These are phyloP conservation scores for Apis laboriosa DNA, from an alignment of 1,140 invertebrate genomes.

Conservation along the genomic window DNA sequence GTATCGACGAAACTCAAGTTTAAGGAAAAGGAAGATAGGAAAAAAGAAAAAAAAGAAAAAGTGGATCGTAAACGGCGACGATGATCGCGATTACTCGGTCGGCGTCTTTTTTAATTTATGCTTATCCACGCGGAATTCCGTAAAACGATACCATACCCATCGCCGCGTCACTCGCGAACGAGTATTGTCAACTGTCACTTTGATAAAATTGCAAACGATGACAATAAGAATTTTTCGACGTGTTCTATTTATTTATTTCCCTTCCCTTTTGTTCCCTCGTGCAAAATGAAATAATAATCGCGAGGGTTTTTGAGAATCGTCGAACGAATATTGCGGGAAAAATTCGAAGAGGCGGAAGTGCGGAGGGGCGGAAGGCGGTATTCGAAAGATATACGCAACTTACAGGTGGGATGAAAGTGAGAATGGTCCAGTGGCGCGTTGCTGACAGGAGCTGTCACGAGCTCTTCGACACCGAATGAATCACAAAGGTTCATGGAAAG, in stretches of 20 bases:
- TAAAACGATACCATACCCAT: slow-evolving; percentile 11
- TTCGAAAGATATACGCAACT: slow-evolving; percentile 37
- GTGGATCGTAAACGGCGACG: not conserved
- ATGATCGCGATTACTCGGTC: not conserved
- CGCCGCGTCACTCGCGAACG: not conserved
- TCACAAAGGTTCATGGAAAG: slow-evolving; percentile 67
- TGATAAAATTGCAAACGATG: not conserved
- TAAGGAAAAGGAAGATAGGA: not conserved
- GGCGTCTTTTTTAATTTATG: not conserved
- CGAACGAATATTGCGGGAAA: not conserved
- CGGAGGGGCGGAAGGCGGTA: not conserved
- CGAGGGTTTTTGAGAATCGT: not conserved
- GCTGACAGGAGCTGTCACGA: slow-evolving; percentile 42
- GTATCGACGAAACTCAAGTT: not conserved
- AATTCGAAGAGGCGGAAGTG: slow-evolving; percentile 22
- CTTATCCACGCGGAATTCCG: slow-evolving; percentile 16
- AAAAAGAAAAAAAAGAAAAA: not conserved
- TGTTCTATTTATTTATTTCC: too few relatives aligned
- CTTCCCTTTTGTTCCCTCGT: not conserved
- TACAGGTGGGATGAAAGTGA: slow-evolving; percentile 38
- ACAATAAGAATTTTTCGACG: not conserved
- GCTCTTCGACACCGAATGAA: slow-evolving; percentile 50
- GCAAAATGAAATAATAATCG: too few relatives aligned
- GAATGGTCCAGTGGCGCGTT: slow-evolving; percentile 7
- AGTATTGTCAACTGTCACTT: too few relatives aligned